phyloP scores from a whole-genome alignment of 2,797 vertebrate genomes.

The Glyptemys insculpta region DNA sequence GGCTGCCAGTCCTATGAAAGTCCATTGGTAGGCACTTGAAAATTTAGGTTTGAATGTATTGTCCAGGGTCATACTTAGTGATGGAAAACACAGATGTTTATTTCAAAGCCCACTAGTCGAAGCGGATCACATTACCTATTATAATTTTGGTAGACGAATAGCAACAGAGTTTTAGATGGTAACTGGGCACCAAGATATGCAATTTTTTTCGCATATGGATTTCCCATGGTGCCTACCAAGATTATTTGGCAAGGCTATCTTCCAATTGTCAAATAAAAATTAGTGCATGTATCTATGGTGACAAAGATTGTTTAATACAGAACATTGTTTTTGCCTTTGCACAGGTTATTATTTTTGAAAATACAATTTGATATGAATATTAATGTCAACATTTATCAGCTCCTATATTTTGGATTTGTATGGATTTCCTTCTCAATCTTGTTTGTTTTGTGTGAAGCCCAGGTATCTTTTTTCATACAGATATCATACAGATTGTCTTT shows the following conservation, averaged over 20 bases:
- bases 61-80: neutral
- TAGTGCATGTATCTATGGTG: neutral
- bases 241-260: neutral
- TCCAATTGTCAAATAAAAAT: conserved; percentile 17
- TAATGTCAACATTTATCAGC: neutral
- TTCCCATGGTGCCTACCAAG: neutral
- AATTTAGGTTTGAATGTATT: conserved; percentile 21
- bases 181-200: neutral
- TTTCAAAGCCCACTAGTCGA: conserved; percentile 48
- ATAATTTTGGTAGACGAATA: conserved; percentile 53
- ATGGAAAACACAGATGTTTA: neutral
- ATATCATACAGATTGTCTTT: rapidly evolving
- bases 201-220: conserved; percentile 37
- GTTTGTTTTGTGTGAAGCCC: neutral
- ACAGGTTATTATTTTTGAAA: neutral
- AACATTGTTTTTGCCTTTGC: neutral
- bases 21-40: neutral
- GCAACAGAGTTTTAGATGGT: conserved; percentile 13
- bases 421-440: neutral
- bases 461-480: neutral
- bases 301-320: neutral
- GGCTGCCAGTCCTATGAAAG: neutral
- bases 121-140: conserved; percentile 3
- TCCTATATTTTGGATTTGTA: neutral
- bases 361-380: neutral